Conservation (phyloP, 2,113 vertebrate genomes). For the Ophiodon elongatus region DNA sequence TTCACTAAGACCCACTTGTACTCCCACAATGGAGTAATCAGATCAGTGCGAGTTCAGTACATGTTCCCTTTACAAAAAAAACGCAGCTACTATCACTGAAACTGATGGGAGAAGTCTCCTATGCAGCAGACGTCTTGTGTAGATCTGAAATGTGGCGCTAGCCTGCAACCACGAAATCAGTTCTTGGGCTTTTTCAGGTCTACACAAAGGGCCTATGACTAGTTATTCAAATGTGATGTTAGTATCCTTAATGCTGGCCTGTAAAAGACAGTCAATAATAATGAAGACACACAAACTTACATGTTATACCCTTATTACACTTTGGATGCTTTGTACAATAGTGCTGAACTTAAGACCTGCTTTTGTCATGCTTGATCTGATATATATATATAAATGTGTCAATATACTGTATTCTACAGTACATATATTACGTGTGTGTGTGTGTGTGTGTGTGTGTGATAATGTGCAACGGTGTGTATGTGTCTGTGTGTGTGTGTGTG, state of each 20-base stretch:
- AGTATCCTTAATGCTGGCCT: conserved; percentile 69
- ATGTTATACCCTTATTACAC: conserved; percentile 81
- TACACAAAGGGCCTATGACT: conserved; percentile 39
- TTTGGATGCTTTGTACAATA: conserved; percentile 84
- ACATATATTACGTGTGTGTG: conserved; percentile 38
- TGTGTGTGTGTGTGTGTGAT: conserved; percentile 10
- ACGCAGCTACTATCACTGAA: conserved; percentile 60
- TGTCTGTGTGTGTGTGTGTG: conserved; percentile 63
- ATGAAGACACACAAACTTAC: conserved; percentile 72
- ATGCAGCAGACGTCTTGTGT: conserved; percentile 25
- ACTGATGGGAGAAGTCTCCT: conserved; percentile 49
- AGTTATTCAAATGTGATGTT: conserved; percentile 50
- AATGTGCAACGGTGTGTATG: too few relatives aligned
- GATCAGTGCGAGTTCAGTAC: conserved; percentile 67
- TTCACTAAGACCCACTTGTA: conserved; percentile 48
- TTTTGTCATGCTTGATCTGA: conserved; percentile 82
- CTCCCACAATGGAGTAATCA: conserved; percentile 73
- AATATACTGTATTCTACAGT: conserved; percentile 74
- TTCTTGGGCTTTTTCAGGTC: conserved; percentile 40
- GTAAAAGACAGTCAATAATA: conserved; percentile 66
- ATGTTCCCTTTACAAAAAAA: conserved; percentile 63
- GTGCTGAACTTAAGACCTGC: conserved; percentile 86
- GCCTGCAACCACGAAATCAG: neutral
- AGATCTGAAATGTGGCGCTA: conserved; percentile 27
- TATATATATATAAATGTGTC: conserved; percentile 75